phyloP scores from a whole-genome alignment of 2,888 invertebrate species.

The Pilophorus perplexus region DNA sequence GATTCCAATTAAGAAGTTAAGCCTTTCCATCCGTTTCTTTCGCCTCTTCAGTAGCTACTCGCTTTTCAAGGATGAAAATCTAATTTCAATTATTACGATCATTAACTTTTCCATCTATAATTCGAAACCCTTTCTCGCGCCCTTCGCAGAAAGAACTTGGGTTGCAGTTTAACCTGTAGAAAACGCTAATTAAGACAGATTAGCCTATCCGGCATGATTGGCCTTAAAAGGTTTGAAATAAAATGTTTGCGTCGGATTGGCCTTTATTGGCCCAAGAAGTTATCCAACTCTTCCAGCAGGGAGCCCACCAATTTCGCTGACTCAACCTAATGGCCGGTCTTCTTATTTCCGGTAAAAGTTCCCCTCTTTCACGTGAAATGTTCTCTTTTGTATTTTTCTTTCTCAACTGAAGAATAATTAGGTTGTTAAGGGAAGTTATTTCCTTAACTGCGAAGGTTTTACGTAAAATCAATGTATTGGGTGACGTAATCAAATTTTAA shows the following conservation, averaged over 20 bases:
- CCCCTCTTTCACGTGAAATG: no score
- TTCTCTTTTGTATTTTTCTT: no score
- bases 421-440: no score
- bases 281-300: no score
- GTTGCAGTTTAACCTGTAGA: slow-evolving; percentile 19
- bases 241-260: no score
- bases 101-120: slow-evolving; percentile 33
- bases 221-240: not conserved
- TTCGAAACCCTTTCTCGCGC: not conserved
- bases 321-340: no score
- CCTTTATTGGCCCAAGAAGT: no score
- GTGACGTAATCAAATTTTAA: no score
- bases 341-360: slow-evolving; percentile 8
- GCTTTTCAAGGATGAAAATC: slow-evolving; percentile 16
- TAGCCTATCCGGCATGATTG: not conserved
- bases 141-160: not conserved
- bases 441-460: no score
- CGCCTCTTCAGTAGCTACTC: slow-evolving; percentile 7
- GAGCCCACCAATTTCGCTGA: no score
- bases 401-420: no score
- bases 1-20: slow-evolving; percentile 35
- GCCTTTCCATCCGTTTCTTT: not conserved
- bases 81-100: slow-evolving; percentile 32
- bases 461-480: no score
- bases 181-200: slow-evolving; percentile 17